Evolutionary conservation across 2,888 invertebrate species (phyloP).

Genomic region (Meta bourneti): DNA sequence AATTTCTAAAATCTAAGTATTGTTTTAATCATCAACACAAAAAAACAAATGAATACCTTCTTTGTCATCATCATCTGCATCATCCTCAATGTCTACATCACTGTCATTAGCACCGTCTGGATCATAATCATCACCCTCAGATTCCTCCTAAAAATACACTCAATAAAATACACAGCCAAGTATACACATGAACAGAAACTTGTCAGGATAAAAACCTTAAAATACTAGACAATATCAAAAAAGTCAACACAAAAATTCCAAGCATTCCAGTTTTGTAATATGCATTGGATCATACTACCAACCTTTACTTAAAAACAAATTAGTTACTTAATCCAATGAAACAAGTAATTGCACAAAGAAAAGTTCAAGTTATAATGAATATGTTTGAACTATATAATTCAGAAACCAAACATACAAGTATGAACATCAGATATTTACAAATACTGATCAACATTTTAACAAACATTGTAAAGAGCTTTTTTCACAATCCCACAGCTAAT

Average conservation of each 20-base stretch:
- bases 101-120: constrained; percentile 75
- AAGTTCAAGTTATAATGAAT: too few relatives aligned
- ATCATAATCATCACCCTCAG: constrained; percentile 78
- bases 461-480: neutral
- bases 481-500: too few relatives aligned
- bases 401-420: too few relatives aligned
- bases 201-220: too few relatives aligned
- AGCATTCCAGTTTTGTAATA: too few relatives aligned
- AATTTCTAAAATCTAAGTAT: too few relatives aligned
- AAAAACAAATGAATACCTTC: constrained; percentile 7
- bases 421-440: neutral
- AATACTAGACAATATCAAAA: neutral
- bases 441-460: neutral
- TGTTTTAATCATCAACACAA: too few relatives aligned
- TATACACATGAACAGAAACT: too few relatives aligned
- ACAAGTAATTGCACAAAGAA: too few relatives aligned
- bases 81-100: constrained; percentile 77
- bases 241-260: neutral
- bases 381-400: too few relatives aligned
- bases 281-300: too few relatives aligned
- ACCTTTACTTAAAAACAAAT: neutral
- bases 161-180: too few relatives aligned
- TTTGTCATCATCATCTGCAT: constrained; percentile 74
- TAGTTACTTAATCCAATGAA: neutral
- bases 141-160: constrained; percentile 76